Percentiles rank a stretch among this genome's conserved stretches.
Conservation (phyloP, 30 jellyfish, hydroid and myxozoan genomes). For the Turritopsis dohrnii region DNA sequence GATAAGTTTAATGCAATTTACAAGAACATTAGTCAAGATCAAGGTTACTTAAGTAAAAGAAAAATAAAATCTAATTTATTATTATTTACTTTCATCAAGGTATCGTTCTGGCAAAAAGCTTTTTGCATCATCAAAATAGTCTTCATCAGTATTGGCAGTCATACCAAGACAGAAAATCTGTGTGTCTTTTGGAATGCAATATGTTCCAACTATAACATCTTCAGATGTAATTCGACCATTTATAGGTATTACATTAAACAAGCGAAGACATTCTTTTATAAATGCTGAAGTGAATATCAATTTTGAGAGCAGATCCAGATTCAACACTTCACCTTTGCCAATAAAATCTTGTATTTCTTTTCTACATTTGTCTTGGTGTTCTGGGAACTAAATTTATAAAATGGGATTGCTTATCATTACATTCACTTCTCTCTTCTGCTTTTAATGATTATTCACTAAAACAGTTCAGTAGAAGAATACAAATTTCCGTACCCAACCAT, state of each 20-base stretch:
- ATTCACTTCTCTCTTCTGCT: too few species aligned
- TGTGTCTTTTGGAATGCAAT: slow-evolving; percentile 12
- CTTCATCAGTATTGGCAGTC: neutral
- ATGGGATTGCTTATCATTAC: neutral
- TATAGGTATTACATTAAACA: neutral
- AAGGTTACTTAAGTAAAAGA: neutral
- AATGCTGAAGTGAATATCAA: slow-evolving; percentile 14
- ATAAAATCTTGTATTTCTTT: neutral
- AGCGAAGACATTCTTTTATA: neutral
- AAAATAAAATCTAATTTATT: neutral
- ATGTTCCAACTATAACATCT: neutral
- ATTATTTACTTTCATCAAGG: slow-evolving; percentile 1
- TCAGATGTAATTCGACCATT: slow-evolving; percentile 8
- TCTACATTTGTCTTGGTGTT: slow-evolving; percentile 5
- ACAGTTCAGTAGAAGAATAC: too few species aligned
- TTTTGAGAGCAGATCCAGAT: neutral
- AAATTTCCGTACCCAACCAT: too few species aligned
- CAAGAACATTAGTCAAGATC: too few species aligned
- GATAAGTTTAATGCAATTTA: too few species aligned
- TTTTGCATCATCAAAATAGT: slow-evolving; percentile 5
- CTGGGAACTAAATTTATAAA: neutral
- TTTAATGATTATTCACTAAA: too few species aligned
- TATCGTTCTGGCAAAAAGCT: slow-evolving; percentile 1
- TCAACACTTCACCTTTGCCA: neutral
- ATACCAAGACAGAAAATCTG: neutral